Base-by-base conservation (phyloP, 2,797 vertebrate genomes). In the Melanotaenia maccullochi region DNA sequence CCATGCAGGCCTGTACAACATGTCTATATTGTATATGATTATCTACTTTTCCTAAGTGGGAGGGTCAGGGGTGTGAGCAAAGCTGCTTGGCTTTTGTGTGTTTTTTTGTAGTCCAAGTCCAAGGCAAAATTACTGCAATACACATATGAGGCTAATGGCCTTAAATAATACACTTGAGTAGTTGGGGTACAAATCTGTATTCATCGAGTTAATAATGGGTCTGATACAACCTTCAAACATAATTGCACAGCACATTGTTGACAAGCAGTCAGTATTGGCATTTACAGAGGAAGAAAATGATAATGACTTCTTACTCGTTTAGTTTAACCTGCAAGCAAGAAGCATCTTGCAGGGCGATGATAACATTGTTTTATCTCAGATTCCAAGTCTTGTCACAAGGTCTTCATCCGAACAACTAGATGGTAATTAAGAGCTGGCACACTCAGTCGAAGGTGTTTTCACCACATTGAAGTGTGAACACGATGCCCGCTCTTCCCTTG, bases 141-240 rank as follows among this genome's bases (percentile, higher is more conserved):
- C 84, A 90, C 78, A 87, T 74, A 85, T 79, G 81, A 86, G 76
- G 75, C 84, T 91, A 91, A 93, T 90, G 87, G 87, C 80, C 76
- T 79, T 75, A 90, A 91, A 93, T 87, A 88, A 89, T 82, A 90
- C 83, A 78, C 87, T 85, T 65, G 81, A 70, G 84, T 62, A 62
- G 76, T 73, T 83, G 72, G 73, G n/a, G 7, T 67, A 79, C 64
- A 81, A 87, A 82, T 80, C 60, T 14, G 85, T 84, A 90, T 90
- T 90, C 78, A 80, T 59, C 68, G 78, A 87, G 87, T 89, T 92
- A 93, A 93, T 93, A 84, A 90, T 60, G 84, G 85, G 75, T 74
- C 83, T 81, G 75, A 85, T 83, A 68, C 79, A 82, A 85, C 79
- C 83, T 89, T 89, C 77, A 77, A 79, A 86, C 72, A 69, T 89